A percentile compares a stretch with the other conserved stretches of the same genome.
These are phyloP conservation scores for Bombyx mori DNA, from an alignment of 1,140 invertebrate species.

Conservation along the genomic window ASM3026992v2 NC_085128.1:4042001-4042500, in stretches of 20 bases:
- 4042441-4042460: conserved; percentile 80
- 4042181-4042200: conserved; percentile 79
- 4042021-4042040: too few species aligned
- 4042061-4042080: too few species aligned
- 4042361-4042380: too few species aligned
- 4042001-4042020: too few species aligned
- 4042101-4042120: too few species aligned
- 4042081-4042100: too few species aligned
- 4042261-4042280: conserved; percentile 5
- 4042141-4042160: conserved; percentile 79
- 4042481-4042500: conserved; percentile 80
- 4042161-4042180: conserved; percentile 80
- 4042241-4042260: background rate
- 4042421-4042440: conserved; percentile 71
- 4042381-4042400: conserved; percentile 13
- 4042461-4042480: conserved; percentile 75
- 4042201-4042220: conserved; percentile 69
- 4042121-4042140: conserved; percentile 31
- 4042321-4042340: too few species aligned
- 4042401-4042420: conserved; percentile 55
- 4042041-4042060: too few species aligned
- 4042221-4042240: conserved; percentile 3
- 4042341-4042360: too few species aligned
- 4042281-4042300: too few species aligned
- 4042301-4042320: too few species aligned